A percentile compares a stretch with the other conserved stretches of the same genome.
These are phyloP conservation scores for Halocynthia roretzi DNA, from an alignment of 23 tunicate species.

Conservation along the genomic window DNA sequence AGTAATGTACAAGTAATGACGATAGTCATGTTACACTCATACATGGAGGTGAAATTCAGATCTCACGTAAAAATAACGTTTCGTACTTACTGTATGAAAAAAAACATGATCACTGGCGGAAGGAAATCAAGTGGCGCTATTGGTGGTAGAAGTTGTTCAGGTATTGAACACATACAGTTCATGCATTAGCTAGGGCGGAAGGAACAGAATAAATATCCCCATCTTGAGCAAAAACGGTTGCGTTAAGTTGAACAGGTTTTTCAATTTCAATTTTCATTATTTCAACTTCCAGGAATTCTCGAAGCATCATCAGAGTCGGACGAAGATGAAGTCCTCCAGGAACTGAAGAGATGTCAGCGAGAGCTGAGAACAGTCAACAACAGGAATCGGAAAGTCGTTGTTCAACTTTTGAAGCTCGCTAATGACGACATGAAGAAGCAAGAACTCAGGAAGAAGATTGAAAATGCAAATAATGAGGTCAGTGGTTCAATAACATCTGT, in stretches of 20 bases:
- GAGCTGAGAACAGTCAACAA: slow-evolving; percentile 53
- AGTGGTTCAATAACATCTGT: background rate
- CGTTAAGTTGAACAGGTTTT: background rate
- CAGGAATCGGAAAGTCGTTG: slow-evolving; percentile 52
- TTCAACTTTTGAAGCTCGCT: slow-evolving; percentile 56
- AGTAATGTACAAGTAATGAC: too few species aligned
- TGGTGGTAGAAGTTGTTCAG: too few species aligned
- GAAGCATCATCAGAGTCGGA: slow-evolving; percentile 34
- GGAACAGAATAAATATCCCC: too few species aligned
- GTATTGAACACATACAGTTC: too few species aligned
- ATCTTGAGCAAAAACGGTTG: background rate
- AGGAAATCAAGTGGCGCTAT: too few species aligned
- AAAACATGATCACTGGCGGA: too few species aligned
- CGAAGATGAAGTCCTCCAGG: slow-evolving; percentile 76
- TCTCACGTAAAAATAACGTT: too few species aligned
- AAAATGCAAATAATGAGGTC: slow-evolving; percentile 60
- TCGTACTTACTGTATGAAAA: too few species aligned
- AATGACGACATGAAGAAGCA: slow-evolving; percentile 65
- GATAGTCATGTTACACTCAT: too few species aligned
- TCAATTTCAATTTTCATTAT: background rate
- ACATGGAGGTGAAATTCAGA: too few species aligned
- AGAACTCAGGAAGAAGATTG: slow-evolving; percentile 52
- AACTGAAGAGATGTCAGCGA: slow-evolving; percentile 58
- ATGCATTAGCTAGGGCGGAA: too few species aligned
- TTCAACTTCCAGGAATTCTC: slow-evolving; percentile 16